phyloP scores from a whole-genome alignment of 2,113 vertebrate genomes.

The Crotalus tigris region DNA sequence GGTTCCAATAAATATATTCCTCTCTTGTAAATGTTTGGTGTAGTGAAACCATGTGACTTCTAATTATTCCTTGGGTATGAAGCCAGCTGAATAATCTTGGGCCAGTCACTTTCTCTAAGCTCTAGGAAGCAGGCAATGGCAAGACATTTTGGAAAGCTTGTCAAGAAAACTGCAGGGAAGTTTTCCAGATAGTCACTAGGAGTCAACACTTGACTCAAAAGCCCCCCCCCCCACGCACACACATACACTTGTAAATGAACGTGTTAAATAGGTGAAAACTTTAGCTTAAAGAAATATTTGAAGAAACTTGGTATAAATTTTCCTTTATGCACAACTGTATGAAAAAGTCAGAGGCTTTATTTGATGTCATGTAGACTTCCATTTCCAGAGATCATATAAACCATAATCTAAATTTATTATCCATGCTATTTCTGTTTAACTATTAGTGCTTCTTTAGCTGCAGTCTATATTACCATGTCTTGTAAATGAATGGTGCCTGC shows the following conservation, averaged over 20 bases:
- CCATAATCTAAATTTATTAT: not conserved
- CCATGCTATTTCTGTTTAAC: not conserved
- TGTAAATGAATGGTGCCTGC: not conserved
- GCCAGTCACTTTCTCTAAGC: not conserved
- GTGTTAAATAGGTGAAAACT: not conserved
- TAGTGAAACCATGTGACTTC: not conserved
- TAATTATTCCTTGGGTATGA: not conserved
- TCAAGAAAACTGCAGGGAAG: not conserved
- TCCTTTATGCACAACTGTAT: not conserved
- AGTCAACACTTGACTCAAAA: not conserved
- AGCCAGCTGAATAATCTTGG: not conserved
- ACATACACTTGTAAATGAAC: not conserved
- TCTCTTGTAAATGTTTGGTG: not conserved
- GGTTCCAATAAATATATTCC: not conserved
- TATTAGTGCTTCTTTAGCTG: not conserved
- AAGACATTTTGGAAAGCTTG: not conserved
- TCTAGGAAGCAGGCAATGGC: not conserved
- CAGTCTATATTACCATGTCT: not conserved
- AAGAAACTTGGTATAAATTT: not conserved
- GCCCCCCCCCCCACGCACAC: rapidly evolving
- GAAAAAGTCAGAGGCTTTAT: not conserved
- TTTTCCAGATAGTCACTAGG: not conserved
- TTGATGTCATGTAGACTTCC: not conserved
- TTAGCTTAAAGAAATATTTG: not conserved
- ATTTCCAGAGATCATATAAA: not conserved